Base-by-base conservation (phyloP, 1,140 invertebrate genomes). In the Bombus waltoni region DNA sequence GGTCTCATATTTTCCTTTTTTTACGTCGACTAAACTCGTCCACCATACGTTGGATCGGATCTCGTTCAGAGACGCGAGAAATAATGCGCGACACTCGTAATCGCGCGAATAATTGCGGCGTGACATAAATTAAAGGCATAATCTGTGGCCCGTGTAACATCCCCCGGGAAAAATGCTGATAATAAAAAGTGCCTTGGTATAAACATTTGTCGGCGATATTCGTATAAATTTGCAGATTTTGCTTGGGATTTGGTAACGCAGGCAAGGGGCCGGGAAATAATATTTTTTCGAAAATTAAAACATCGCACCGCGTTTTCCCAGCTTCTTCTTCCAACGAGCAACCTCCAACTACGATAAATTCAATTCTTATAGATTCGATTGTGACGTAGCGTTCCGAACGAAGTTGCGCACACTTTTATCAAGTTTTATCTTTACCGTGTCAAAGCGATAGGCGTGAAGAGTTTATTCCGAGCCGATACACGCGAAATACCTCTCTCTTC, bases 91-190 rank as follows among this genome's bases (percentile, higher is more conserved):
- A 42, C 22, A 28, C 59, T 62, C 53, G 75, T 77, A 77, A 77
- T 77, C 75, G 75, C 35, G 18, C 28, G 38, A 77, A 32, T 77
- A 77, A 77, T 77, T 77, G 28, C 38, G 28, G 57, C 59, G 28
- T 42, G 57, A 62, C 57, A 77, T 77, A 42, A 77, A 77, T 77
- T 77, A 62, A 62, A 77, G 13, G 35, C 4, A 32, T 22, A 42
- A 77, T 77, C 75, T 77, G 57, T 25, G 38, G 3, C 42, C 38
- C 57, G 28, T 77, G 57, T 42, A 65, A 62, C 11, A 65, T 32
- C n/a, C 75, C 9, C 11, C 1, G 10, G 47, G 47, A 8, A 40
- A 76, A 59, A n/a, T 53, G 10, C 35, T 28, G 32, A 53, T 28
- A 38, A 38, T 59, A 57, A 76, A 76, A 75, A 57, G 57, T 53